These are phyloP conservation scores for Archips crataeganus DNA, from an alignment of 2,888 invertebrate species.

Conservation along the genomic window DNA sequence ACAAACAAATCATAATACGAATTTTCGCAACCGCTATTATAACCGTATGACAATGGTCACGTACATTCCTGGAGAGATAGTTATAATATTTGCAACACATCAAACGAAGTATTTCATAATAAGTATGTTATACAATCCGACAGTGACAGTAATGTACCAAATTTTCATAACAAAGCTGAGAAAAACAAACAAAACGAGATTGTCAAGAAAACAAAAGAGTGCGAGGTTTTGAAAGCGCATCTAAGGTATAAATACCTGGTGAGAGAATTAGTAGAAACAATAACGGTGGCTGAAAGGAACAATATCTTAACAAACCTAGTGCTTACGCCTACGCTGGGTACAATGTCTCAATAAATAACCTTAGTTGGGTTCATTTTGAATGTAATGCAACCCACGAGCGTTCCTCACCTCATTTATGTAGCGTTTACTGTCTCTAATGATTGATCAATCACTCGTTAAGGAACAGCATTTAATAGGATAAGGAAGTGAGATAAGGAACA, in stretches of 20 bases:
- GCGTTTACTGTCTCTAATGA: slow-evolving; percentile 29
- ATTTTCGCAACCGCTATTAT: slow-evolving; percentile 32
- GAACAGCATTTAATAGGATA: slow-evolving; percentile 1
- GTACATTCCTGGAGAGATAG: slow-evolving; percentile 17
- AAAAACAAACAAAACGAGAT: slow-evolving; percentile 23
- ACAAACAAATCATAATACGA: slow-evolving; percentile 18
- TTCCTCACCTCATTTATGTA: slow-evolving; percentile 34
- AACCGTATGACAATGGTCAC: slow-evolving; percentile 34
- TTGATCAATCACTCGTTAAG: slow-evolving; percentile 26
- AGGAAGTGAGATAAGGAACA: slow-evolving; percentile 1
- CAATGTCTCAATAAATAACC: slow-evolving; percentile 38
- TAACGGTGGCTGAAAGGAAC: slow-evolving; percentile 30
- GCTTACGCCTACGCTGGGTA: slow-evolving; percentile 34
- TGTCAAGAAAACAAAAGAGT: slow-evolving; percentile 15
- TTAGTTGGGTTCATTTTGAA: slow-evolving; percentile 35
- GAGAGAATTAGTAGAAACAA: slow-evolving; percentile 29
- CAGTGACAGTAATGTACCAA: slow-evolving; percentile 26
- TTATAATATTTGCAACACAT: slow-evolving; percentile 31
- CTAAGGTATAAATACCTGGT: slow-evolving; percentile 22
- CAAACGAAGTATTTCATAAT: slow-evolving; percentile 34
- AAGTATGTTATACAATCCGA: slow-evolving; percentile 21
- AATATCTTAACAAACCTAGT: slow-evolving; percentile 33
- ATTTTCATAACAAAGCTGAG: slow-evolving; percentile 22
- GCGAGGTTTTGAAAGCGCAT: slow-evolving; percentile 14
- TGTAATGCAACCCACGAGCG: slow-evolving; percentile 35